These are phyloP conservation scores for Exephanes ischioxanthus DNA, from an alignment of 2,888 invertebrate species.

Conservation along the genomic window DNA sequence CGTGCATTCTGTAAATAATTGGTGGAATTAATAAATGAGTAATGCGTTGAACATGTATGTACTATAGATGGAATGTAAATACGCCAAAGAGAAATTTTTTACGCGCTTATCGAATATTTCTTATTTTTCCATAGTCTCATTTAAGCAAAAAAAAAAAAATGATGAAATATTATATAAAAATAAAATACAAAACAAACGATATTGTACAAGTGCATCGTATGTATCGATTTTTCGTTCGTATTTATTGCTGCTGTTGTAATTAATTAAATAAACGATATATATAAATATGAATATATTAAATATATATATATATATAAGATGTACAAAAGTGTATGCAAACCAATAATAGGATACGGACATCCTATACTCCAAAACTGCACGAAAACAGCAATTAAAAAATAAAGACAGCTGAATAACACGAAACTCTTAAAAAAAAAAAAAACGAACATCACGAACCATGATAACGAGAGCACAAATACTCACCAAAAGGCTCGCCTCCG, in stretches of 20 bases:
- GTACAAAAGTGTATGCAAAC: no score
- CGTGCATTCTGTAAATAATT: conserved; percentile 45
- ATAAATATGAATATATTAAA: not conserved
- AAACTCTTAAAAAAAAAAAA: no score
- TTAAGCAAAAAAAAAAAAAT: conserved; percentile 12
- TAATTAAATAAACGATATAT: not conserved
- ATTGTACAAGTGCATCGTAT: not conserved
- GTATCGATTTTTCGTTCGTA: conserved; percentile 1
- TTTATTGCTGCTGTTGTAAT: conserved; percentile 1
- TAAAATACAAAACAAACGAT: not conserved
- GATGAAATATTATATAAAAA: not conserved
- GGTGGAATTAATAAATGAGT: not conserved
- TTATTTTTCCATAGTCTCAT: conserved; percentile 21
- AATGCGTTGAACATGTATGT: not conserved
- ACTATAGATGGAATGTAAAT: conserved; percentile 40
- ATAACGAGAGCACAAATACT: no score
- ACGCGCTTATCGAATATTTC: conserved; percentile 16
- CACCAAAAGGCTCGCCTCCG: no score
- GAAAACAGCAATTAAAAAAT: no score
- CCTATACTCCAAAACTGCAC: no score
- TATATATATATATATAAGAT: no score
- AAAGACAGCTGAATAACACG: no score
- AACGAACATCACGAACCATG: no score
- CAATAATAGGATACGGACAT: no score
- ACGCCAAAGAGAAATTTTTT: conserved; percentile 5